Evolutionary conservation across 2,113 vertebrate species (phyloP).

Genomic region (Ahaetulla prasina): DNA sequence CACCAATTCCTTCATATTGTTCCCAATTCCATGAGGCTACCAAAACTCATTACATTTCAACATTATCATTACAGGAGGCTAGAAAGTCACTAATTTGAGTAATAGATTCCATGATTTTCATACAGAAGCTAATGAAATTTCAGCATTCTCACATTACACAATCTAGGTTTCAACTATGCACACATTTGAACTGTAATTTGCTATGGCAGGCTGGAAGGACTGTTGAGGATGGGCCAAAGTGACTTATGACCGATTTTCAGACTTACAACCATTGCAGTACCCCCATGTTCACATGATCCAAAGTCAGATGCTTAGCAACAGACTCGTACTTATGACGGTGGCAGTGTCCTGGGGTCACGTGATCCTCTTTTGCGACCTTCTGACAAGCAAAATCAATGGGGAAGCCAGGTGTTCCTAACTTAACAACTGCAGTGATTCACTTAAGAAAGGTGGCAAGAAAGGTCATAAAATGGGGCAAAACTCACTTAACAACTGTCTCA

Average conservation of each 20-base stretch:
- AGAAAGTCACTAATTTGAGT: not conserved
- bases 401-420: not conserved
- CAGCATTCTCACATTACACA: not conserved
- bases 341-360: not conserved
- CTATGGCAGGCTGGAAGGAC: not conserved
- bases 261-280: not conserved
- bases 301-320: not conserved
- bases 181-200: not conserved
- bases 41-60: not conserved
- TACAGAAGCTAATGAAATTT: not conserved
- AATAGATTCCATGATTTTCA: not conserved
- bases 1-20: not conserved
- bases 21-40: not conserved
- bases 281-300: not conserved
- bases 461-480: not conserved
- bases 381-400: not conserved
- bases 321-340: not conserved
- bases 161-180: not conserved
- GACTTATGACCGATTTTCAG: not conserved
- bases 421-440: not conserved
- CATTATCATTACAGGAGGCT: not conserved
- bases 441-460: not conserved
- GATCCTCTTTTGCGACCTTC: not conserved
- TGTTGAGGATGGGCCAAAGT: not conserved
- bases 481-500: not conserved